A percentile compares a stretch with the other conserved stretches of the same genome.
phyloP scores from a whole-genome alignment of 2,888 invertebrate genomes.

The Scaptomyza caliginosa region DNA sequence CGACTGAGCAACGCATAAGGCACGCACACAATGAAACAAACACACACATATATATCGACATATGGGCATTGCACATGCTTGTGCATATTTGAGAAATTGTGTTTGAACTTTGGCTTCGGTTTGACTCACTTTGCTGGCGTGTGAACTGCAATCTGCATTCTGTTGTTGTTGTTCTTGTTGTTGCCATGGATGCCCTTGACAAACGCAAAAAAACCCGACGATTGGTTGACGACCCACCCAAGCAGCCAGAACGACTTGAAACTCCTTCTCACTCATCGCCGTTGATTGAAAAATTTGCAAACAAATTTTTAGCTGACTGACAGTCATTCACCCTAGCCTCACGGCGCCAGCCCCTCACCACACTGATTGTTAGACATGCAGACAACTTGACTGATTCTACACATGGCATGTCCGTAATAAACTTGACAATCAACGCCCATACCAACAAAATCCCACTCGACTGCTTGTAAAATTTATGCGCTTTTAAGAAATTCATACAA shows the following conservation, averaged over 20 bases:
- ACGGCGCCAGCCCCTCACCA: too few relatives aligned
- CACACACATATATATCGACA: neutral
- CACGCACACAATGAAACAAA: slow-evolving; percentile 27
- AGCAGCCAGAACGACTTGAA: slow-evolving; percentile 2
- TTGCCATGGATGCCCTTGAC: slow-evolving; percentile 29
- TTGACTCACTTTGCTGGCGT: slow-evolving; percentile 63
- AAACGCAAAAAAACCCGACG: slow-evolving; percentile 42
- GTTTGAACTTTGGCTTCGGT: slow-evolving; percentile 79
- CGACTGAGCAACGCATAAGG: slow-evolving; percentile 61
- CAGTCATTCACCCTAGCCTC: slow-evolving; percentile 13
- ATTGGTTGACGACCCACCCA: slow-evolving; percentile 31
- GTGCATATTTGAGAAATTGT: slow-evolving; percentile 77
- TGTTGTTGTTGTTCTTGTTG: slow-evolving; percentile 18
- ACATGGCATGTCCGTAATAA: slow-evolving; percentile 47
- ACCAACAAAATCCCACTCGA: neutral
- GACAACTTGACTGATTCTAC: slow-evolving; percentile 41
- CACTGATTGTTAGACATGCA: neutral
- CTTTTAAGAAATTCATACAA: slow-evolving; percentile 67
- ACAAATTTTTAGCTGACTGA: slow-evolving; percentile 59
- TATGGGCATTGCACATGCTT: slow-evolving; percentile 46
- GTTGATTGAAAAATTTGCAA: slow-evolving; percentile 73
- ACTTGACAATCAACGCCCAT: slow-evolving; percentile 37
- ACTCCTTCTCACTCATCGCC: slow-evolving; percentile 2
- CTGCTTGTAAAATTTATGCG: slow-evolving; percentile 55
- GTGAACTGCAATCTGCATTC: slow-evolving; percentile 59